Evolutionary conservation across 2,113 vertebrate genomes (phyloP), one percentile per base, ranked within the genome.

Genomic region (Periophthalmodon schlosseri): DNA sequence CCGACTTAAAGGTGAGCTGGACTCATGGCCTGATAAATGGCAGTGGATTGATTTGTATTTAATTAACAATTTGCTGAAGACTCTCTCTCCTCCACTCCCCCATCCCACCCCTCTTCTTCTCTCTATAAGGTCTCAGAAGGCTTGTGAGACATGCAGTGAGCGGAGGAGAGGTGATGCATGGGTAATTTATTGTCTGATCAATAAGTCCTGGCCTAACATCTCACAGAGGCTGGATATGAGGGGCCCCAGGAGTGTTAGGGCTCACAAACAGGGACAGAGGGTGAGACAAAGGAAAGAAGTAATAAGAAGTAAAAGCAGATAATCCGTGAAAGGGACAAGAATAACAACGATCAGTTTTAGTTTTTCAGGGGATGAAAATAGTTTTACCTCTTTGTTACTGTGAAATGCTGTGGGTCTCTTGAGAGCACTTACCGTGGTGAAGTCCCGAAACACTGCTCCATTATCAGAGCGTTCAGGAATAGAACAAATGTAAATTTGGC

Each of bases 51-150:
- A 99, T 99, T 97, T 84, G 95, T 95, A 94, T 96, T 99, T 98
- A 98, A 98, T 96, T 94, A 97, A 97, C 96, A 95, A 98, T 99
- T 98, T 98, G 94, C 94, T 80, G 89, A 91, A 95, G 92, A 95
- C 87, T 94, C 89, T 88, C 91, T 94, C 93, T 88, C 81, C 75
- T 76, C 79, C 81, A 69, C 82, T 18, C 67, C 85, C 86, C 77
- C 78, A 69, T 83, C 76, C 83, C 81, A 68, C 80, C 87, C 56
- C 80, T 83, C 82, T 72, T 84, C 78, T 83, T 74, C 84, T 85
- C 82, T 91, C 83, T 82, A 74, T 88, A 83, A 89, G 87, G 85
- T 80, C 83, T 86, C 88, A 18, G 82, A 84, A 70, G 79, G 68
- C 82, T 85, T 73, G 76, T 74, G 81, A 84, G 88, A 84, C 85